phyloP scores from a whole-genome alignment of 2,888 invertebrate species.

The Lingula anatina region DNA sequence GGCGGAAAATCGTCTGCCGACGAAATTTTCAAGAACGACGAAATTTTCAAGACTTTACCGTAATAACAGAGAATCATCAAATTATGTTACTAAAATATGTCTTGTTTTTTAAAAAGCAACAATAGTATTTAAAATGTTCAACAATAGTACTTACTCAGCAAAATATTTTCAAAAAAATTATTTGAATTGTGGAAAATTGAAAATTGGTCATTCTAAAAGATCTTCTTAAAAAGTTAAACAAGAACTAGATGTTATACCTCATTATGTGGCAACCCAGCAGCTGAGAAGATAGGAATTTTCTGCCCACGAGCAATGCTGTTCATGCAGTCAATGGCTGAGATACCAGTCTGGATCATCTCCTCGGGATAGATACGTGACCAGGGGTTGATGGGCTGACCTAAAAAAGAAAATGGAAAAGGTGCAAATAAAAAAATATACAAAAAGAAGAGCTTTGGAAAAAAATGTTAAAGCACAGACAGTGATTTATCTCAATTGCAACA shows the following conservation, averaged over 20 bases:
- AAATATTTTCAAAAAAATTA: neutral
- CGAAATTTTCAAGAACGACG: no score
- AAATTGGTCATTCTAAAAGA: neutral
- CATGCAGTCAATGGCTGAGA: constrained; percentile 99
- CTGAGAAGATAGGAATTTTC: constrained; percentile 99
- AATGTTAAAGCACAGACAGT: neutral
- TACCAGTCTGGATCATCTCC: constrained; percentile 99
- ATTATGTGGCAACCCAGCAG: constrained; percentile 98
- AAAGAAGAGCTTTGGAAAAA: neutral
- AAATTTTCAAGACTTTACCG: no score
- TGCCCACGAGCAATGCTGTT: constrained; percentile 99
- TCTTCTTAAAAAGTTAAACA: neutral
- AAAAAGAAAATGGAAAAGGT: constrained; percentile 3
- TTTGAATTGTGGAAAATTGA: neutral
- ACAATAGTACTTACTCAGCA: no score
- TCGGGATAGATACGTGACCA: constrained; percentile 99
- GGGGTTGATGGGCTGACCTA: constrained; percentile 93
- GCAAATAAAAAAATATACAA: no score
- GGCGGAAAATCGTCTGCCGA: no score
- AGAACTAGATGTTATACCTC: constrained; percentile 59
- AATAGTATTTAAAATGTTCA: no score
- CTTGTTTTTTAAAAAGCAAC: no score
- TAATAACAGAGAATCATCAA: no score
- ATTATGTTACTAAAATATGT: no score
- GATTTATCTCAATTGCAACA: no score